Base-by-base conservation (phyloP, 2,113 vertebrate species). In the Herpetotheres cachinnans region DNA sequence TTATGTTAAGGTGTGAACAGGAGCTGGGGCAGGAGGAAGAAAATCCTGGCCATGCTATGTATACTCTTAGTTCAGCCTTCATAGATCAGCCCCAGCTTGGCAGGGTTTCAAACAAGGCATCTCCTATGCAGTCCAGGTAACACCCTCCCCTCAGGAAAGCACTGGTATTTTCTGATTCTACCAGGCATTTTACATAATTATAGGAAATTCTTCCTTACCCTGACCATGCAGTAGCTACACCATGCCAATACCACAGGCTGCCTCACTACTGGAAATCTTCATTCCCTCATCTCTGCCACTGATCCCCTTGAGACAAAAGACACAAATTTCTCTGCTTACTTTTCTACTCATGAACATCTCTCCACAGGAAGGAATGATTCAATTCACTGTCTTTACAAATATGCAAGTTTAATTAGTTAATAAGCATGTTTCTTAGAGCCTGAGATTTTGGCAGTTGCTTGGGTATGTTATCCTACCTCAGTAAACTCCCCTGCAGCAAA, bases 401-500 rank as follows among this genome's bases (percentile, higher is more conserved):
- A 58, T 17, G 29, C 62, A 65, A 50, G 22, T 79, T 58, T 52
- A 71, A 67, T 78, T 82, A 86, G 63, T 30, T 89, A 83, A 81
- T 90, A 86, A 89, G 59, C 7, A 1, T 20, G n/a, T 70, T 82
- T 89, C 52, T 65, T 62, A 47, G 49, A 89, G 61, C 36, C 29
- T 49, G 72, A 67, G 80, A 63, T 69, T 26, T 70, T 90, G 92
- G 72, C 96, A 92, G 34, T 36, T 56, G 52, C 63, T 93, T 50
- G 71, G 47, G 18, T 71, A 10, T 4, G 15, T 80, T 82, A 61
- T 70, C 72, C 85, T 86, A 58, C 77, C 86, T 82, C 80, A 76
- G 86, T 44, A 79, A 79, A 29, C 94, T 54, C 70, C 66, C 56
- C 65, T 95, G 69, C 59, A 91, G 70, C 86, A 94, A 92, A 69